Base-by-base conservation (phyloP, 1,140 invertebrate species). In the Ceratitis capitata region DNA sequence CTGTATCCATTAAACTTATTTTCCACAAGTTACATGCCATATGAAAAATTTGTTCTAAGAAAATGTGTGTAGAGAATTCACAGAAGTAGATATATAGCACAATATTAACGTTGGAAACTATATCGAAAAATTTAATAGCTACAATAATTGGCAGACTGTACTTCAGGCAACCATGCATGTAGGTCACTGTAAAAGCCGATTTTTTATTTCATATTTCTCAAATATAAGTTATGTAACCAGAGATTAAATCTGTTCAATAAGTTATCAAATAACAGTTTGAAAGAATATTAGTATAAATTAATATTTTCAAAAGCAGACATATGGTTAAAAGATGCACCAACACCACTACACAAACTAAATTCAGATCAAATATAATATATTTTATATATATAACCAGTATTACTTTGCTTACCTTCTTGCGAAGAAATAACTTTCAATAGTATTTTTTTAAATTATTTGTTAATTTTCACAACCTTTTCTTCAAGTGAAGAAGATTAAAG, bases 401-500 rank as follows among this genome's bases (percentile, higher is more conserved):
- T 19, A 61, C n/a, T 47, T 23, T 26, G 9, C 69, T 78, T 45
- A 78, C 69, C 69, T 78, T 78, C 39, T 45, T 3, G 19, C 39
- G 39, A 26, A 78, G 39, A 45, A 26, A 45, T 23, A 14, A 42
- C n/a, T 78, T 26, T 78, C 23, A 74, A n/a, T 16, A 78, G n/a
- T 42, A 45, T 45, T 78, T n/a, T 47, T 45, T 45, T 6, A 69
- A 14, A 12, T 29, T 32, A 61, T 14, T 61, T 61, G 26, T 32
- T 39, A 29, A 39, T 39, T 74, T 78, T 78, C 32, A 45, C 39
- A 78, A 23, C 12, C 42, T n/a, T 78, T 45, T 78, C 58, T 64
- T 61, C 39, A 45, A 78, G 6, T 78, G 39, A 78, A 78, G n/a
- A 78, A 74, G 45, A 78, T 42, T 78, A 42, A 78, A 78, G n/a